Evolutionary conservation across 1,140 invertebrate species (phyloP).

Genomic region (Cydia amplana): DNA sequence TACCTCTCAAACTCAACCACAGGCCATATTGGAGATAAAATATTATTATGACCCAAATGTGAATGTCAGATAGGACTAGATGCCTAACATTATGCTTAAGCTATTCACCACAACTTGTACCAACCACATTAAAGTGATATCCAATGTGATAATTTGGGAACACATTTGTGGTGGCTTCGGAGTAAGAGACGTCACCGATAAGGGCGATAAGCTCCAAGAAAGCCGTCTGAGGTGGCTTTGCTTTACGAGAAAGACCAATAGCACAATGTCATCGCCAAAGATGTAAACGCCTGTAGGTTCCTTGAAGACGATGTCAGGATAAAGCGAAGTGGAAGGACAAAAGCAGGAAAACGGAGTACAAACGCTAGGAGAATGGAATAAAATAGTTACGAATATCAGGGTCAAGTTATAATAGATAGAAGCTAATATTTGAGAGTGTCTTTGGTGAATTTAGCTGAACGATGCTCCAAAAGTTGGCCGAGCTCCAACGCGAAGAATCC

Average conservation of each 20-base stretch:
- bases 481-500: constrained; percentile 12
- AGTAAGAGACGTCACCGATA: background rate
- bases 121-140: background rate
- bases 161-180: too few relatives aligned
- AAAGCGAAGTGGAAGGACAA: too few relatives aligned
- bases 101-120: background rate
- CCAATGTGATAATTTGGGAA: too few relatives aligned
- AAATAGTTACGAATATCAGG: constrained; percentile 33
- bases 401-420: constrained; percentile 8
- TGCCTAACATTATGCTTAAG: constrained; percentile 39
- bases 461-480: constrained; percentile 12
- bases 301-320: too few relatives aligned
- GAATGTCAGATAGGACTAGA: constrained; percentile 41
- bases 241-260: too few relatives aligned
- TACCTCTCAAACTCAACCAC: constrained; percentile 1
- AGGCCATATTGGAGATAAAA: constrained; percentile 42
- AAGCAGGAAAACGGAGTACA: too few relatives aligned
- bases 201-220: constrained; percentile 22
- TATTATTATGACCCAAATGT: constrained; percentile 54
- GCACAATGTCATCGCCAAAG: too few relatives aligned
- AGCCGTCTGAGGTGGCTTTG: background rate
- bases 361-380: background rate
- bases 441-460: background rate
- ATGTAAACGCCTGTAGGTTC: too few relatives aligned
- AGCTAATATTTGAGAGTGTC: background rate